Evolutionary conservation across 2,888 invertebrate species (phyloP), one percentile per base, ranked within the genome.

Genomic region (Crocallis elinguaria): DNA sequence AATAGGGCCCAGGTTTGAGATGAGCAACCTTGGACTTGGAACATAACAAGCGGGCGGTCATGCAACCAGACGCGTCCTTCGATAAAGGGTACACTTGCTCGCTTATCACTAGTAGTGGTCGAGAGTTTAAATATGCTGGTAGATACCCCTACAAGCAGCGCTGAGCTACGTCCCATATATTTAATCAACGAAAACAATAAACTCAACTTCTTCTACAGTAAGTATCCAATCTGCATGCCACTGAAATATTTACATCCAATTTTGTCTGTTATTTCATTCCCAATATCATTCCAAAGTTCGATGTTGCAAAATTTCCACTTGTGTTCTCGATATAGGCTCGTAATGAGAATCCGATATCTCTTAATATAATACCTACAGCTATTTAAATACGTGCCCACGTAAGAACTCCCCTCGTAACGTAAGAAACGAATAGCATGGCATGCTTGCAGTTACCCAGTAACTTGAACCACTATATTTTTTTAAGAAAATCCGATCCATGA

Each of bases 311-410:
- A 21, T 36, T 27, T 9, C 41, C 29, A 19, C 17, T 29, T 41
- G 19, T n/a, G 13, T 27, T n/a, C 23, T 23, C n/a, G 17, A 14
- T 17, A n/a, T 9, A 3, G 30, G 17, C 32, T 25, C 13, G 16
- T 48, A 39, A 48, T 48, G 48, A 48, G 33, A 32, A 38, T 38
- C 46, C 32, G 37, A 37, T 41, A 29, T 30, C 29, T 41, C 29
- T 29, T 30, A 30, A 30, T 19, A 30, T 19, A 41, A 29, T 37
- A 37, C 17, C 13, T 8, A n/a, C n/a, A n/a, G 23, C 30, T 32
- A 46, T 38, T 46, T 46, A 38, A 38, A 46, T 32, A 32, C 46
- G 45, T 37, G 9, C 32, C 13, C 29, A 27, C 37, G 37, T 27
- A 13, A 4, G 39, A 38, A 27, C 27, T 23, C 41, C 30, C 17